phyloP scores from a whole-genome alignment of 2,888 invertebrate genomes.

The Anarsia innoxiella region DNA sequence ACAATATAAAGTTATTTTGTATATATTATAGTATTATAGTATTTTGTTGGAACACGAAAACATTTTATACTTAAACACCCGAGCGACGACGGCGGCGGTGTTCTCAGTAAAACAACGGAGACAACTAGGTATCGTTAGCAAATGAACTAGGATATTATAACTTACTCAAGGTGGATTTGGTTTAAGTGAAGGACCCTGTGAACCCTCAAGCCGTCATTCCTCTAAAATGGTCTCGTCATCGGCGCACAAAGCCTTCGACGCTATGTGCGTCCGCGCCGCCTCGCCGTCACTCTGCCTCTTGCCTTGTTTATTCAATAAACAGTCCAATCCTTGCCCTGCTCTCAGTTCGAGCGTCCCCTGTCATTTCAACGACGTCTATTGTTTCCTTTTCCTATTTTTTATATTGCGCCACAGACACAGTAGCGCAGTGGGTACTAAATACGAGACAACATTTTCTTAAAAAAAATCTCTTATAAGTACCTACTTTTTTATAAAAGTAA shows the following conservation, averaged over 20 bases:
- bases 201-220: slow-evolving; percentile 2
- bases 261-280: slow-evolving; percentile 25
- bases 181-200: not conserved
- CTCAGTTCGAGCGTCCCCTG: slow-evolving; percentile 27
- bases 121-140: no score
- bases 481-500: not conserved
- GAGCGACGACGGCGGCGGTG: no score
- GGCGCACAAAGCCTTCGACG: slow-evolving; percentile 34
- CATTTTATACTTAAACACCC: no score
- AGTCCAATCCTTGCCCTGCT: slow-evolving; percentile 29
- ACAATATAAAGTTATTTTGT: no score
- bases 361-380: slow-evolving; percentile 28
- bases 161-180: no score
- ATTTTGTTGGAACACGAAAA: no score
- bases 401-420: not conserved
- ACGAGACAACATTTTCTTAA: not conserved
- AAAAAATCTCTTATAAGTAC: not conserved
- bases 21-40: no score
- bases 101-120: no score
- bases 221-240: slow-evolving; percentile 35
- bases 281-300: slow-evolving; percentile 15
- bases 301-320: slow-evolving; percentile 61
- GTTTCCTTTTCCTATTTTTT: slow-evolving; percentile 12
- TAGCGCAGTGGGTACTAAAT: not conserved
- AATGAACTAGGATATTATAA: no score